Evolutionary conservation across 2,888 invertebrate species (phyloP), one percentile per base, ranked within the genome.

Genomic region (Hirtodrosophila duncani): DNA sequence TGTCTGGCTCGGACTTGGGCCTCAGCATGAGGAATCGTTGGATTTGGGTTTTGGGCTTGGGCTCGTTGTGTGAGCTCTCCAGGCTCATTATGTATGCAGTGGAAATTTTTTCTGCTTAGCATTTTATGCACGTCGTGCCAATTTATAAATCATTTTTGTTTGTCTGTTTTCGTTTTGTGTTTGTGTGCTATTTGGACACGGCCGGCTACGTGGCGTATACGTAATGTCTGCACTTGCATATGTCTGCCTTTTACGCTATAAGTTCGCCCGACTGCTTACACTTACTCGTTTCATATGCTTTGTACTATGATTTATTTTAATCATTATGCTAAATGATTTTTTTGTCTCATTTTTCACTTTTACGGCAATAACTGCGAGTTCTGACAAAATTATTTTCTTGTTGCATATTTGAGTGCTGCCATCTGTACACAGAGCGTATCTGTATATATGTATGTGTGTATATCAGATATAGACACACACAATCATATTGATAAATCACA

Each of bases 121-220:
- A 83, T 83, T 84, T 82, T 80, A 70, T 84, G 70, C 84, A 83
- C 83, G 83, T 83, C 71, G 70, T 67, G 77, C 78, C 82, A 83
- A 83, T 83, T 83, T 83, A 83, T 83, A 84, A 82, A 83, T 84
- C 82, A 84, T 82, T 84, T 82, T 74, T 74, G 72, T 74, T 74
- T 74, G 75, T 67, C 79, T 78, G 79, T 74, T 72, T 72, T 75
- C 67, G 56, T 67, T 67, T 67, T 30, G 44, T 52, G 57, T 63
- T 56, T 56, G 63, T 65, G 57, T 68, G 60, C 39, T 10, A 9
- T 39, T 10, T 63, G 69, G 58, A 63, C 71, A 58, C 68, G 57
- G 77, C 42, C 51, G 56, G 39, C 58, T 55, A 71, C 66, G 68
- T 63, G 71, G 77, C 68, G 66, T 79, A 62, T 66, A 67, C 64